These are phyloP conservation scores for Cremastinae sp. DNA, from an alignment of 2,888 invertebrate species.

Conservation along the genomic window DNA sequence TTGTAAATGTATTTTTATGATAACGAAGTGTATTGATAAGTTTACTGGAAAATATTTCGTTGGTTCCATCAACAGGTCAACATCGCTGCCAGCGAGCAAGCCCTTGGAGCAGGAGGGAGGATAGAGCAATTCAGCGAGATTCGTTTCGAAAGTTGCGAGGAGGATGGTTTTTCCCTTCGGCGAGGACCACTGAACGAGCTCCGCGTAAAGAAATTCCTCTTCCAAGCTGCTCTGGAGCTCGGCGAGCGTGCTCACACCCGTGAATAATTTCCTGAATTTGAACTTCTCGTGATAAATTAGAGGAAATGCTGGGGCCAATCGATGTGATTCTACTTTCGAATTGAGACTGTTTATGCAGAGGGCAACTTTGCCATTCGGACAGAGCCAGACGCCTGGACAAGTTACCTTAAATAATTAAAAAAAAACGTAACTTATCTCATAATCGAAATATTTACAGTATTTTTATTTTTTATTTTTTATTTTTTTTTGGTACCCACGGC, in stretches of 20 bases:
- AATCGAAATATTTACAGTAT: neutral
- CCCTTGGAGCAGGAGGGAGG: conserved; percentile 83
- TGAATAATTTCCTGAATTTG: conserved; percentile 85
- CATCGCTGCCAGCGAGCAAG: conserved; percentile 83
- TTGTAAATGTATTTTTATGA: too few species aligned
- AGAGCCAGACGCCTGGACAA: conserved; percentile 93
- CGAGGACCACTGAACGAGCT: conserved; percentile 84
- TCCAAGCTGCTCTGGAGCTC: conserved; percentile 82
- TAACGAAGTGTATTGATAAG: too few species aligned
- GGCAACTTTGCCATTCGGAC: conserved; percentile 89
- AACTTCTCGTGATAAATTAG: conserved; percentile 87
- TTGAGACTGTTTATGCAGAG: conserved; percentile 87
- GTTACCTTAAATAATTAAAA: conserved; percentile 84
- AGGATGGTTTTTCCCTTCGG: conserved; percentile 79
- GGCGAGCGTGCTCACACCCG: conserved; percentile 78
- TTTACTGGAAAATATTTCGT: conserved; percentile 85
- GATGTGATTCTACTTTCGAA: conserved; percentile 86
- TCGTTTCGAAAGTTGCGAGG: conserved; percentile 85
- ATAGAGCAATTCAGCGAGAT: conserved; percentile 85
- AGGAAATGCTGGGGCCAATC: conserved; percentile 87
- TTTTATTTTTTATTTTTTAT: conserved; percentile 6
- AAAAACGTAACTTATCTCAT: conserved; percentile 7
- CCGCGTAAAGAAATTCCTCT: conserved; percentile 84
- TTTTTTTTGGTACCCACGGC: conserved; percentile 72
- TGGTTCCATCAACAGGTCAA: conserved; percentile 87